Base-by-base conservation (phyloP, 2,888 invertebrate species). In the Alloplasta piceator region DNA sequence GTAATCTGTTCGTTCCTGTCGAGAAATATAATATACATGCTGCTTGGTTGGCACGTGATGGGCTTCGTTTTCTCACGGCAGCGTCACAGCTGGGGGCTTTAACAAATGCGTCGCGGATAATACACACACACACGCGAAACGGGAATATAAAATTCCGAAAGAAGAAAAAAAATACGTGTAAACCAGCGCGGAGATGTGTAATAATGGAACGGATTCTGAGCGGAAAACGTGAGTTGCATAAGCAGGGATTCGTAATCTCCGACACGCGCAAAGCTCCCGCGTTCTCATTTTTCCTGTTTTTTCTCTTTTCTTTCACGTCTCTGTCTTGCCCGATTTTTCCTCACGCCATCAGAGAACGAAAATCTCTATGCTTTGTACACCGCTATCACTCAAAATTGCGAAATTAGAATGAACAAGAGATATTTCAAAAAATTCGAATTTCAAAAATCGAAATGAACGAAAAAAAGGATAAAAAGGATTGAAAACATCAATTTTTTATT, bases 171-270 rank as follows among this genome's bases (percentile, higher is more conserved):
- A 39, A 10, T 61, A 52, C 41, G 6, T 7, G 41, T 16, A 43
- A 10, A 61, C 61, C n/a, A 7, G 26, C 16, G 12, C 48, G 63
- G 50, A 63, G 50, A 73, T 56, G 36, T 36, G 74, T 43, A 64
- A 74, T 79, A 70, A 79, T 73, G 14, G 43, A 74, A 74, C 43
- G 70, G 58, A 79, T 66, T 73, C 58, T 9, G 16, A 38, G 43
- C 68, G 68, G 43, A 66, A 74, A 74, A 64, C 61, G 68, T 58
- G 67, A 14, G 56, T 46, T 55, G 67, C 72, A 78, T 71, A 68
- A 80, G 78, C 70, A 80, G 39, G 48, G 74, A 82, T 77, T 66
- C 41, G 55, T 82, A 80, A 80, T 76, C 26, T 26, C 48, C 68
- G 43, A 12, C 48, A 41, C 63, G 43, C n/a, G 48, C 46, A 56